A percentile compares a stretch with the other conserved stretches of the same genome.
These are phyloP conservation scores for Brienomyrus brachyistius DNA, from an alignment of 2,113 vertebrate species.

Conservation along the genomic window DNA sequence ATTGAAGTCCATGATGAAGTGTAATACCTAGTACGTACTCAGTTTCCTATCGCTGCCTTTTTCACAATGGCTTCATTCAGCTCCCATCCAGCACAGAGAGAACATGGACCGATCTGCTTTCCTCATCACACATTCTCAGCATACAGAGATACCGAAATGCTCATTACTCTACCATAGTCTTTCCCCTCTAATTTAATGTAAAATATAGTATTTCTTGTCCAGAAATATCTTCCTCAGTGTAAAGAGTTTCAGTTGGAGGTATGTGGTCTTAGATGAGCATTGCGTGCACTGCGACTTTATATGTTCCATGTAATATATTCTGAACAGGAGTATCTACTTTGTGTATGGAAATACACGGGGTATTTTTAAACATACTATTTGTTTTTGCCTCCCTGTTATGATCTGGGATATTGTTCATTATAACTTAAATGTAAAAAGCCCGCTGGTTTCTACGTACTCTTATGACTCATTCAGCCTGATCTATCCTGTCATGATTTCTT, in stretches of 20 bases:
- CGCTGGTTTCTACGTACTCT: not conserved
- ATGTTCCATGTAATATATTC: not conserved
- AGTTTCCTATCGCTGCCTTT: not conserved
- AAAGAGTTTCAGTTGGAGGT: not conserved
- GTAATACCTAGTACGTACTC: not conserved
- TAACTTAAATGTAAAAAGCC: not conserved
- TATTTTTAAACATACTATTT: not conserved
- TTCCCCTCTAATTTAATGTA: not conserved
- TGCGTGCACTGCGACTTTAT: not conserved
- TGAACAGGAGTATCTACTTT: not conserved
- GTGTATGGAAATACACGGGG: not conserved
- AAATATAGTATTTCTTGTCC: not conserved
- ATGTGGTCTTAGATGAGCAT: not conserved
- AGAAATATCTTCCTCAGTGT: not conserved
- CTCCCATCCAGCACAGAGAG: not conserved
- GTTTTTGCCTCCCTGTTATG: not conserved
- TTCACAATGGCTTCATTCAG: not conserved
- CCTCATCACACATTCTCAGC: not conserved
- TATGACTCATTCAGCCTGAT: not conserved
- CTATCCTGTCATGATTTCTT: not conserved
- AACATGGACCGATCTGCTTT: not conserved
- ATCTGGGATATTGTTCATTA: not conserved
- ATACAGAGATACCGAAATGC: not conserved
- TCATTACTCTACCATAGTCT: not conserved
- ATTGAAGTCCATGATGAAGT: not conserved